These are phyloP conservation scores for Latrodectus geometricus DNA, from an alignment of 1,140 invertebrate genomes.

Conservation along the genomic window DNA sequence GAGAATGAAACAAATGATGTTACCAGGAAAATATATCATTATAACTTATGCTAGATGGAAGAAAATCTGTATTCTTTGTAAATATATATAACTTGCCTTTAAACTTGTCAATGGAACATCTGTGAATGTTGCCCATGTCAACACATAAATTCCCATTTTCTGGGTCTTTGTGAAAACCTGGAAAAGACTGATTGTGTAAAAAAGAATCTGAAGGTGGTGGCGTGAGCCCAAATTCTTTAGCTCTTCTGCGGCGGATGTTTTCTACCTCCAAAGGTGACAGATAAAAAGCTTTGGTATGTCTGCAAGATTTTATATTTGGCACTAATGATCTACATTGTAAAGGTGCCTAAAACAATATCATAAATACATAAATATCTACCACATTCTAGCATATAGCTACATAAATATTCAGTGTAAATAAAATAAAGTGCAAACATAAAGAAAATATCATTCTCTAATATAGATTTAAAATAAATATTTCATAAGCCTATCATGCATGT, in stretches of 20 bases:
- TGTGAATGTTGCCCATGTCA: constrained; percentile 52
- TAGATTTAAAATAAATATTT: no score
- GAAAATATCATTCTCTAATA: no score
- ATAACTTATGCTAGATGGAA: no score
- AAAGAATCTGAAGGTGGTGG: constrained; percentile 65
- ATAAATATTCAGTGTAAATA: not conserved
- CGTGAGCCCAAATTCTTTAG: constrained; percentile 65
- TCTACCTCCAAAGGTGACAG: constrained; percentile 10
- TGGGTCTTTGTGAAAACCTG: constrained; percentile 58
- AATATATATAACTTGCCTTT: constrained; percentile 50
- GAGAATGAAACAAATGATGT: no score
- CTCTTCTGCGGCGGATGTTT: constrained; percentile 62
- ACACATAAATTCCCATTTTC: constrained; percentile 57
- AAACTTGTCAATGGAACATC: constrained; percentile 62
- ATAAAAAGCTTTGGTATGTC: not conserved
- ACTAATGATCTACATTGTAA: constrained; percentile 12
- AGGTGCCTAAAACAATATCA: constrained; percentile 6
- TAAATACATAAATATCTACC: not conserved
- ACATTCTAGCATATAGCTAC: not conserved
- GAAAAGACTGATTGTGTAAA: constrained; percentile 69
- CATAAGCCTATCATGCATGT: no score
- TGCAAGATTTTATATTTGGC: not conserved
- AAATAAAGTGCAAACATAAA: not conserved
- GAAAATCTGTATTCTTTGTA: no score
- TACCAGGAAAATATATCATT: no score